phyloP scores from a whole-genome alignment of 2,888 invertebrate species.

The Priocnemis perturbator region DNA sequence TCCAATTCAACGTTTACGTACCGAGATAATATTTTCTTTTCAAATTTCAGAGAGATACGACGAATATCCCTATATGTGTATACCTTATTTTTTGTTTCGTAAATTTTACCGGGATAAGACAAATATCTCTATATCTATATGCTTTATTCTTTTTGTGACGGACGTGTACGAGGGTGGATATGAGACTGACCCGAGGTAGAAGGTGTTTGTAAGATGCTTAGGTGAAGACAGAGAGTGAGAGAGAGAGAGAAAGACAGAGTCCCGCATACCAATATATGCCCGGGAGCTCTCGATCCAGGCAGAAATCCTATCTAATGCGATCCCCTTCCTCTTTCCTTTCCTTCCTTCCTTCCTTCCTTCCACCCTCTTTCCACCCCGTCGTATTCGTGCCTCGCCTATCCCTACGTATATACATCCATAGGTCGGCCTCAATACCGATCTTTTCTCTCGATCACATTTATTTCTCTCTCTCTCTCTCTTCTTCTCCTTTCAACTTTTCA shows the following conservation, averaged over 20 bases:
- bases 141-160: too few relatives aligned
- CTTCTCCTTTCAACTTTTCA: too few relatives aligned
- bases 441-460: too few relatives aligned
- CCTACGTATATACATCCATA: too few relatives aligned
- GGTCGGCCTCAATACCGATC: too few relatives aligned
- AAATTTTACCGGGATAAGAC: too few relatives aligned
- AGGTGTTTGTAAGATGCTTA: slow-evolving; percentile 46
- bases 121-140: too few relatives aligned
- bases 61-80: too few relatives aligned
- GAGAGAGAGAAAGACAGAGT: neutral
- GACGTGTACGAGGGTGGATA: slow-evolving; percentile 39
- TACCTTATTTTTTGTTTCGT: too few relatives aligned
- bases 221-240: neutral
- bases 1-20: slow-evolving; percentile 12
- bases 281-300: slow-evolving; percentile 22
- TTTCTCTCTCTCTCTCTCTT: too few relatives aligned
- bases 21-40: neutral
- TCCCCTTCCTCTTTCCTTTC: slow-evolving; percentile 18
- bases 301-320: slow-evolving; percentile 31
- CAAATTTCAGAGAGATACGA: too few relatives aligned
- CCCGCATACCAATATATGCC: slow-evolving; percentile 35
- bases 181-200: slow-evolving; percentile 32
- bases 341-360: neutral
- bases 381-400: neutral
- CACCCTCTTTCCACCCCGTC: neutral